These are phyloP conservation scores for Dinomys branickii DNA, from an alignment of 2,113 vertebrate genomes.

Conservation along the genomic window DNA sequence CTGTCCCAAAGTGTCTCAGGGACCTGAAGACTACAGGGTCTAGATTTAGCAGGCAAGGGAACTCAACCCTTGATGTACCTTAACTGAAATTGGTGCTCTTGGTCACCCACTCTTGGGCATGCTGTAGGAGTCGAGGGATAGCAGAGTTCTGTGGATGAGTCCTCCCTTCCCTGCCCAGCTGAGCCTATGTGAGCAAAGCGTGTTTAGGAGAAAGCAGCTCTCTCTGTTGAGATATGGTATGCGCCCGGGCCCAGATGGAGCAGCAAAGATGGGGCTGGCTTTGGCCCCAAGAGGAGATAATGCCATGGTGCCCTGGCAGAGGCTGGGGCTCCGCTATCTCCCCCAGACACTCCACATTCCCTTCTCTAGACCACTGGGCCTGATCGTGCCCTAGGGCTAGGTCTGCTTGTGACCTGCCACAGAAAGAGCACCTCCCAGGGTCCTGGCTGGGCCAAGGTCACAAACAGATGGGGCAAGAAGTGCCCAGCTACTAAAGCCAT, in stretches of 20 bases:
- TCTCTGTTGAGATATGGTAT: not conserved
- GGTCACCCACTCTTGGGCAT: not conserved
- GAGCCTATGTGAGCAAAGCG: accelerated
- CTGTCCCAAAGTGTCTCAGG: not conserved
- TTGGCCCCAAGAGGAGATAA: not conserved
- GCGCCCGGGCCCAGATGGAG: too few species aligned
- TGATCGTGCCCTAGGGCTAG: not conserved
- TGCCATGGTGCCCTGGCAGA: not conserved
- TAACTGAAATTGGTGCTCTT: not conserved
- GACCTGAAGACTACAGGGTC: not conserved
- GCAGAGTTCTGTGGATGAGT: not conserved
- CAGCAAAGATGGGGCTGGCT: too few species aligned
- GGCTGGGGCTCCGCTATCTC: not conserved
- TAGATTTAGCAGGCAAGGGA: too few species aligned
- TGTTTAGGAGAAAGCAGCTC: not conserved
- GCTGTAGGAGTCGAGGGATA: not conserved
- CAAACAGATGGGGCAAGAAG: not conserved
- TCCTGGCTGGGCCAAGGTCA: not conserved
- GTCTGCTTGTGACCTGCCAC: not conserved
- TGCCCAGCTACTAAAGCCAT: not conserved
- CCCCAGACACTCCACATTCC: not conserved
- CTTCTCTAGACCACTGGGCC: too few species aligned
- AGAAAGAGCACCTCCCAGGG: not conserved
- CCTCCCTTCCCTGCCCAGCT: not conserved
- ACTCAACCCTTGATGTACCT: not conserved